Evolutionary conservation across 2,797 vertebrate species (phyloP), one percentile per base, ranked within the genome.

Genomic region (Alcedo atthis): DNA sequence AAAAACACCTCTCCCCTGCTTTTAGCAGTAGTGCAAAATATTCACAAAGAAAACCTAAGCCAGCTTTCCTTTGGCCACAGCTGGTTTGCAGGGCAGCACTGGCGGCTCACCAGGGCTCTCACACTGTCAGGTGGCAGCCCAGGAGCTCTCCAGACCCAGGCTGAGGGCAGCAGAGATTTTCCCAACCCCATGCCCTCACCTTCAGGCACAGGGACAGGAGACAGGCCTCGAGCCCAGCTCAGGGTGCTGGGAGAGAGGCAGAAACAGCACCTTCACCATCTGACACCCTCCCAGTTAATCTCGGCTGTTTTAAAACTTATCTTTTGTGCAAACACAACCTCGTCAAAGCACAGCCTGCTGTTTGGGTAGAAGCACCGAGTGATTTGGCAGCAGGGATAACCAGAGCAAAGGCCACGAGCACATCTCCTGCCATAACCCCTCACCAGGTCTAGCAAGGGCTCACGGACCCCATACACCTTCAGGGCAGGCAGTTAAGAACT

Each of bases 221-320:
- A 33, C 17, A 3, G 0, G 0, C 32, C 46, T 46, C 54, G 43
- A 37, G 37, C 9, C 12, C 35, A 18, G 20, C 57, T 10, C n/a
- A 1, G 21, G 4, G 2, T 6, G 63, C 67, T 63, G 42, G 48
- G 45, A 42, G 33, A 45, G n/a, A 73, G 22, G 59, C 64, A 85
- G 45, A 37, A 30, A 45, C 46, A 49, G 46, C 1, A 10, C 32
- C 24, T 12, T 7, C 62, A 48, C 40, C n/a, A 26, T 5, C 81
- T 15, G 16, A 16, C 63, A 46, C 53, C 54, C 20, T 33, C 85
- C 59, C 49, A 21, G 48, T 8, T 28, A 45, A 43, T 33, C 48
- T 37, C 35, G 24, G 57, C 63, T 57, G 43, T 70, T 94, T 86
- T 92, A 79, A 92, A 84, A 89, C n/a, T 35, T 30, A 21, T 25